phyloP scores from a whole-genome alignment of 2,888 invertebrate species.

The Galerucella pusilla region DNA sequence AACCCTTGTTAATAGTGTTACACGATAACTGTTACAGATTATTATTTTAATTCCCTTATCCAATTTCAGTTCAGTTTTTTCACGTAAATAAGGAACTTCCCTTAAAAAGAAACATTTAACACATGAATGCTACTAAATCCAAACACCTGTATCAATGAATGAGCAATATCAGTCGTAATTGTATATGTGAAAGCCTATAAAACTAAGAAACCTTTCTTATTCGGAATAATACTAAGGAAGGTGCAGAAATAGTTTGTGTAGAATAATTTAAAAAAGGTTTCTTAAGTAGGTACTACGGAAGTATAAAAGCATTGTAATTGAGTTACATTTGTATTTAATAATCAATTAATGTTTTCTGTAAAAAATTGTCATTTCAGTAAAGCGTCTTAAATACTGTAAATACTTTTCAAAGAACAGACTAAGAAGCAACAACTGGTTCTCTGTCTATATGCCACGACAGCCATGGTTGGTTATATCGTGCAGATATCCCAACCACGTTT shows the following conservation, averaged over 20 bases:
- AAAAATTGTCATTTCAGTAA: no score
- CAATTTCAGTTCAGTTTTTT: background rate
- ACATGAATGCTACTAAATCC: slow-evolving; percentile 12
- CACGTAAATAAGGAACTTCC: slow-evolving; percentile 1
- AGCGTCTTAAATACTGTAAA: background rate
- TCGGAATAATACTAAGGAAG: slow-evolving; percentile 52
- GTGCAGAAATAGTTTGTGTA: slow-evolving; percentile 40
- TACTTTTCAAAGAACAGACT: background rate
- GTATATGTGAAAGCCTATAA: slow-evolving; percentile 56
- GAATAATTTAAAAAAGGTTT: slow-evolving; percentile 41
- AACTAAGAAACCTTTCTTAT: slow-evolving; percentile 58
- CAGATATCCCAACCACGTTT: no score
- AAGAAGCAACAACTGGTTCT: no score
- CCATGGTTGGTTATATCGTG: no score
- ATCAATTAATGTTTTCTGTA: background rate
- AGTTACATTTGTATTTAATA: background rate
- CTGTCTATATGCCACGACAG: no score
- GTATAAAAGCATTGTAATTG: slow-evolving; percentile 7
- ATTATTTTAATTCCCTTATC: background rate
- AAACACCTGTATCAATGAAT: slow-evolving; percentile 19
- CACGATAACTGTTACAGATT: background rate
- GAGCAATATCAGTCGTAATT: slow-evolving; percentile 46
- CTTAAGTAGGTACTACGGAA: slow-evolving; percentile 15
- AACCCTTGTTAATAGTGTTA: background rate
- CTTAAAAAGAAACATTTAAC: slow-evolving; percentile 11